Base-by-base conservation (phyloP, 2,888 invertebrate species). In the Chromoteleia sp. region DNA sequence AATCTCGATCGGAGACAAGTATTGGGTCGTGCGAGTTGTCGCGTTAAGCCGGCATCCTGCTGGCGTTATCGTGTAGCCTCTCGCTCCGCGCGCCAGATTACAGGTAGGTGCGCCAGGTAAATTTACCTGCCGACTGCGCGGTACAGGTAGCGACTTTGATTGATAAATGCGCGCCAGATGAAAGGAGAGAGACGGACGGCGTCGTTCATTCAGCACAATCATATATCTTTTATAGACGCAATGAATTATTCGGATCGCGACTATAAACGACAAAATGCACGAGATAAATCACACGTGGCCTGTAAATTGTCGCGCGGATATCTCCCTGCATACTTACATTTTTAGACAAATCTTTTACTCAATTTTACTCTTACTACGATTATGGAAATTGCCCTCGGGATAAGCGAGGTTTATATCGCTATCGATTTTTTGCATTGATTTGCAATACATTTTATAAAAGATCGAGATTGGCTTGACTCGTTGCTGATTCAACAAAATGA, bases 141-240 rank as follows among this genome's bases (percentile, higher is more conserved):
- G 39, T 54, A 41, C 71, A 71, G 71, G 71, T 71, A 71, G 71
- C 71, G 59, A 61, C 71, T 59, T 71, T 71, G 71, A 71, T 71
- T 59, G 71, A 71, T 71, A 71, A 71, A 71, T 58, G 71, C 48
- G 29, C 43, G 68, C 21, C 14, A 43, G 29, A 45, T 17, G 70
- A 50, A 67, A 58, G 19, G 58, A 59, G 70, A 19, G 36, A 45
- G 70, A 58, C 33, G 39, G 45, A 36, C 43, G 30, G 30, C 41
- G 41, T 54, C 52, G 61, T 61, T 52, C 71, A 52, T 41, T 73
- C 71, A 61, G 43, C 71, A 73, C 61, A 73, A 73, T 73, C 71
- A 43, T 70, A 58, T 48, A 70, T 70, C 68, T 68, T 68, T 68
- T 68, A 68, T 68, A 68, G 56, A 54, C 33, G 56, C 68, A 68